Base-by-base conservation (phyloP, 2,113 vertebrate species). In the Hydropotes inermis region DNA sequence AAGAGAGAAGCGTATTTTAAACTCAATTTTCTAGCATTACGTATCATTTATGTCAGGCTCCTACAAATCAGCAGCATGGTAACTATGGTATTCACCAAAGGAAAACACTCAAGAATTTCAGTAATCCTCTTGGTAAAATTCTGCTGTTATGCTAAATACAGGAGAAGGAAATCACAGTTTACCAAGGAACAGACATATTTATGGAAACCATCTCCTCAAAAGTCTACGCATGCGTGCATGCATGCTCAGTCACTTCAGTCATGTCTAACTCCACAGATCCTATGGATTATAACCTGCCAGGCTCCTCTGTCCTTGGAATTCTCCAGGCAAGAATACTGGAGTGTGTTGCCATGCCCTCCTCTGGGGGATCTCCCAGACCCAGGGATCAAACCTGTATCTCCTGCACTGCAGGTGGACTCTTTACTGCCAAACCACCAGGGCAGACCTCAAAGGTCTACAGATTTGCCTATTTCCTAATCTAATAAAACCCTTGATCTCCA, bases 11-110 rank as follows among this genome's bases (percentile, higher is more conserved):
- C 39, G 6, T 76, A 74, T 94, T 97, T 98, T 96, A 93, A 88
- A 97, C 82, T 95, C 55, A 79, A 23, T 93, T 97, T 98, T 97
- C 76, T 93, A 96, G 30, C 47, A 97, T 97, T 96, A 89, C 93
- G 47, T 96, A 87, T 87, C 86, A 94, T 94, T 96, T 97, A 91
- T 93, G 52, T 76, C 78, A 93, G 82, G 79, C 27, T 96, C 57
- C 60, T 84, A 30, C 25, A 64, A 87, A 89, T 87, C n/a, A 58
- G 86, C 57, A 36, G 86, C 39, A 64, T 36, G 17, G 61, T 92
- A 94, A 84, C 79, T 64, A 70, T 25, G 27, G 67, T 89, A 95
- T 97, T 96, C 70, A 28, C 67, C 39, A 83, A 91, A 95, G 89
- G 30, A 82, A 89, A 83, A 87, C 43, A 64, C 45, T 95, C 33